Percentiles rank a stretch among this genome's conserved stretches.
phyloP scores from a whole-genome alignment of 2,113 vertebrate species.

The Cyanistes caeruleus region DNA sequence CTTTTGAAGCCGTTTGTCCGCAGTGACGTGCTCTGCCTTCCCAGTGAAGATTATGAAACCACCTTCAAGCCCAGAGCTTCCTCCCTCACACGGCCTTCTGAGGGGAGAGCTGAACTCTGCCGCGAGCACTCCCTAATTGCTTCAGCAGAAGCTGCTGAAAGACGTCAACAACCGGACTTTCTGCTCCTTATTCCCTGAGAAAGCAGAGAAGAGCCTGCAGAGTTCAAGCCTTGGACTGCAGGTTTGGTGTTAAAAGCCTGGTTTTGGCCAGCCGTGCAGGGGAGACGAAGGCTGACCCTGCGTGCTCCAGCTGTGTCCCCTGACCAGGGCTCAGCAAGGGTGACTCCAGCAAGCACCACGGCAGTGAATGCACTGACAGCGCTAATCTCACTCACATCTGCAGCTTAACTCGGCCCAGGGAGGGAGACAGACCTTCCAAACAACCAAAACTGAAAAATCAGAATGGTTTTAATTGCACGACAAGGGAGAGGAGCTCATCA shows the following conservation, averaged over 20 bases:
- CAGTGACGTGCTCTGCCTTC: neutral
- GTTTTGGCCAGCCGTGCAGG: neutral
- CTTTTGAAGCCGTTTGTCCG: neutral
- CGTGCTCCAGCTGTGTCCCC: neutral
- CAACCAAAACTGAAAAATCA: neutral
- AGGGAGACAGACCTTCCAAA: neutral
- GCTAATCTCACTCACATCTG: neutral
- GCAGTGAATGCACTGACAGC: accelerated
- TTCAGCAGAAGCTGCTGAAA: slow-evolving; percentile 29
- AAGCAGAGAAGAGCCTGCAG: neutral
- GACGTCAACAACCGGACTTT: slow-evolving; percentile 1
- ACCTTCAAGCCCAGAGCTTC: neutral
- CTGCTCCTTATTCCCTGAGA: neutral
- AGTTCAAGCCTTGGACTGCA: neutral
- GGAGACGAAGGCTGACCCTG: neutral
- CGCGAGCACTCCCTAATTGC: slow-evolving; percentile 24
- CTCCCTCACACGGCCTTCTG: neutral
- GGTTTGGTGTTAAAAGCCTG: neutral
- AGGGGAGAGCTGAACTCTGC: neutral
- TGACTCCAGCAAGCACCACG: neutral
- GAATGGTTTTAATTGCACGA: neutral
- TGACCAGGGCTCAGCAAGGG: neutral
- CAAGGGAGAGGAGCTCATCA: neutral
- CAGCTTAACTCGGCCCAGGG: neutral
- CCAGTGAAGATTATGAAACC: neutral